These are phyloP conservation scores for Nasonia longicornis DNA, from an alignment of 1,140 invertebrate species.

Conservation along the genomic window DNA sequence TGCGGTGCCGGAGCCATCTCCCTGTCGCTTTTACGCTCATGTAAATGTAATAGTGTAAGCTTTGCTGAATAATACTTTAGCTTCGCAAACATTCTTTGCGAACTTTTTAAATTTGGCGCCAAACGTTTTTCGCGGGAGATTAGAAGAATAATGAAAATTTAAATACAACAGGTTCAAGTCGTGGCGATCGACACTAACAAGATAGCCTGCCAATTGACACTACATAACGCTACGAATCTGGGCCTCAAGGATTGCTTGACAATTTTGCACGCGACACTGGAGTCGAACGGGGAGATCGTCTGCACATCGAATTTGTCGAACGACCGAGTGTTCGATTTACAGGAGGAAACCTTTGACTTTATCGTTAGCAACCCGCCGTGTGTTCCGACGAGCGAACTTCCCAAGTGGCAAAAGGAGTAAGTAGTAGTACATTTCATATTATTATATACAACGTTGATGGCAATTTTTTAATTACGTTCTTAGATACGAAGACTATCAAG, in stretches of 20 bases:
- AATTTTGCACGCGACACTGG: slow-evolving; percentile 68
- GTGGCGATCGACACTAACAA: slow-evolving; percentile 73
- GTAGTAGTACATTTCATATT: not conserved
- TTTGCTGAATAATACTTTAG: too few relatives aligned
- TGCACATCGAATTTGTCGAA: slow-evolving; percentile 41
- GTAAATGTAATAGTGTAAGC: slow-evolving; percentile 18
- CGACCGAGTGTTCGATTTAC: slow-evolving; percentile 53
- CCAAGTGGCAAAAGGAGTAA: slow-evolving; percentile 59
- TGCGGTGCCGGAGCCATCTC: slow-evolving; percentile 79
- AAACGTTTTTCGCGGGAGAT: too few relatives aligned
- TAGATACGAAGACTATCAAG: slow-evolving; percentile 75
- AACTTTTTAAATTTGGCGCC: too few relatives aligned
- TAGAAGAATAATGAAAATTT: too few relatives aligned
- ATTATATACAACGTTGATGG: not conserved
- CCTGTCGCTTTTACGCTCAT: slow-evolving; percentile 68
- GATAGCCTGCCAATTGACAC: slow-evolving; percentile 72
- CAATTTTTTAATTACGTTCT: slow-evolving; percentile 2
- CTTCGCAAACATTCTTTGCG: too few relatives aligned
- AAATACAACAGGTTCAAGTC: slow-evolving; percentile 61
- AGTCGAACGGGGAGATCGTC: slow-evolving; percentile 57
- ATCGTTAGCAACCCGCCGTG: slow-evolving; percentile 79
- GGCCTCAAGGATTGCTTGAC: slow-evolving; percentile 65
- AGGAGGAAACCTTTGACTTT: slow-evolving; percentile 69
- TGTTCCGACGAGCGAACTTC: slow-evolving; percentile 70
- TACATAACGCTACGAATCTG: slow-evolving; percentile 71